A percentile compares a stretch with the other conserved stretches of the same genome.
phyloP scores from a whole-genome alignment of 2,113 vertebrate species.

The Craseonycteris thonglongyai region DNA sequence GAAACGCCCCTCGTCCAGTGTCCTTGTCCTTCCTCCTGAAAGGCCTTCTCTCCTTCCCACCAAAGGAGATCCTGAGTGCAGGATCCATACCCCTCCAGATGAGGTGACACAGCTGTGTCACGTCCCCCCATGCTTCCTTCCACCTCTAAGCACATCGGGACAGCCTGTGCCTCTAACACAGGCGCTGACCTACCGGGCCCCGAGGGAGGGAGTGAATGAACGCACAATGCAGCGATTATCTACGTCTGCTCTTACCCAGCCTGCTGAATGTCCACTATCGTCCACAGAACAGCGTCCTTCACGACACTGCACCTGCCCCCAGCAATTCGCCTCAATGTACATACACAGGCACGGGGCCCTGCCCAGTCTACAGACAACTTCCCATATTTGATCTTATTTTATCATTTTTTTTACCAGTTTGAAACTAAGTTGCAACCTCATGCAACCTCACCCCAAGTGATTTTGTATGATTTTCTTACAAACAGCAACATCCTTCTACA shows the following conservation, averaged over 20 bases:
- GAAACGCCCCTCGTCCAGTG: background rate
- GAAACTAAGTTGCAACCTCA: too few relatives aligned
- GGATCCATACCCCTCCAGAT: background rate
- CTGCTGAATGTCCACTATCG: background rate
- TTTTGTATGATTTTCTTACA: background rate
- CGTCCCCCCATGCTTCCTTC: too few relatives aligned
- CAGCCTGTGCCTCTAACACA: background rate
- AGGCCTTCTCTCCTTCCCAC: background rate
- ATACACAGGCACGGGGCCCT: rapidly evolving
- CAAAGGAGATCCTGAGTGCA: rapidly evolving
- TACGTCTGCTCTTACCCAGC: rapidly evolving
- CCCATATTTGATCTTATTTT: background rate
- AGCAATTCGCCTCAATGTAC: rapidly evolving
- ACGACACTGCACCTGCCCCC: rapidly evolving
- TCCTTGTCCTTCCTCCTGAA: background rate
- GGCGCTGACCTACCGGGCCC: background rate
- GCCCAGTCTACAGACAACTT: too few relatives aligned
- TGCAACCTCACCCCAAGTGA: too few relatives aligned
- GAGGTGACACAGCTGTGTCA: background rate
- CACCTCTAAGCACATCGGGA: background rate
- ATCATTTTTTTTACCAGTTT: background rate
- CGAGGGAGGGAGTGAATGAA: rapidly evolving
- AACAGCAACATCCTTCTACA: background rate
- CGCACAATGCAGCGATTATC: rapidly evolving
- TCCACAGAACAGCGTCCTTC: rapidly evolving